Conservation (phyloP, 1,140 invertebrate genomes). For the Drosophila sechellia region DNA sequence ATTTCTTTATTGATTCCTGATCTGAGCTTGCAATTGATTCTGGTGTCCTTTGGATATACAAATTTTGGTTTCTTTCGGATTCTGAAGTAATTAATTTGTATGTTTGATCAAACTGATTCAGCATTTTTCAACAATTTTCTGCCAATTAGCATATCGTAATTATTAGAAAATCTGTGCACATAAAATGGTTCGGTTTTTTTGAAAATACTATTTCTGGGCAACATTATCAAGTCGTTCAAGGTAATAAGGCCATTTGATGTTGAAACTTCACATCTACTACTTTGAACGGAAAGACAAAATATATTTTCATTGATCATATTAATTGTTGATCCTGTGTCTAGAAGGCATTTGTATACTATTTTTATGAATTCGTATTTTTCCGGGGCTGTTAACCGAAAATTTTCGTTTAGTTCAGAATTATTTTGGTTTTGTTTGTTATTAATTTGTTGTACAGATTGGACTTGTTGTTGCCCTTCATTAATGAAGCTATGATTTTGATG, state of each 20-base stretch:
- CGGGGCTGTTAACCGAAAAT: no score
- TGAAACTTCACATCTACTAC: not conserved
- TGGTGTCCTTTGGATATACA: no score
- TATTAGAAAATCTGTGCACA: not conserved
- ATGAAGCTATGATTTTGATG: no score
- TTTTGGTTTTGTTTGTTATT: not conserved
- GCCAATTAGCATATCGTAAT: not conserved
- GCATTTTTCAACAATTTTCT: not conserved
- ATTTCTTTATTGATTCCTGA: no score
- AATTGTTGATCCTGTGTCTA: constrained; percentile 10
- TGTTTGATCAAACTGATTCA: not conserved
- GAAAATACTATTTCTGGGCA: not conserved
- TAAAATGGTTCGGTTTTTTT: not conserved
- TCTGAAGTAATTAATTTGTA: not conserved
- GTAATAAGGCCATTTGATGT: not conserved
- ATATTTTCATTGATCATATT: constrained; percentile 9
- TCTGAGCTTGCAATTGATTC: no score
- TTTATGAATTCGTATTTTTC: no score
- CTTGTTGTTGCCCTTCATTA: no score
- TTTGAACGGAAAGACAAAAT: constrained; percentile 2
- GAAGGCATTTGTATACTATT: constrained; percentile 3
- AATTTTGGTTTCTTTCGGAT: no score
- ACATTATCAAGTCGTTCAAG: not conserved
- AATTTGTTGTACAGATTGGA: no score
- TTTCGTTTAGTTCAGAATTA: no score